Percentiles rank a stretch among this genome's conserved stretches.
Evolutionary conservation across 2,797 vertebrate species (phyloP).

Genomic region (Hippocampus kuda): DNA sequence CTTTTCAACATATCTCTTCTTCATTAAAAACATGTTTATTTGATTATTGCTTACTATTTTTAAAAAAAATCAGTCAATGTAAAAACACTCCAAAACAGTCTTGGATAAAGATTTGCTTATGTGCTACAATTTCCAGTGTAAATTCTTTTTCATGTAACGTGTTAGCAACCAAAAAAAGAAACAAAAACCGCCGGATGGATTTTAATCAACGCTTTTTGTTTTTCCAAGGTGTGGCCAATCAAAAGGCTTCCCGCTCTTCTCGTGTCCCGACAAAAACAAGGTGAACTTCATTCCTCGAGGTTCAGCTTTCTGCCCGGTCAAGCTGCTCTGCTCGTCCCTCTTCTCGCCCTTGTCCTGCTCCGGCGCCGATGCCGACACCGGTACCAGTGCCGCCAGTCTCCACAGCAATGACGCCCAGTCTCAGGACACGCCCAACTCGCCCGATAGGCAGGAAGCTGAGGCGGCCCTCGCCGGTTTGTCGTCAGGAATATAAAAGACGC

Average conservation of each 20-base stretch:
- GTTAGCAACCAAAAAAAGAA: no score
- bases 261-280: conserved; percentile 98
- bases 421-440: conserved; percentile 43
- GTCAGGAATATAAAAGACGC: conserved; percentile 45
- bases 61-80: no score
- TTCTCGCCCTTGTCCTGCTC: conserved; percentile 59
- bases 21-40: no score
- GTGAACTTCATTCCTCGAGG: conserved; percentile 95
- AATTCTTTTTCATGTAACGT: no score
- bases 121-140: no score
- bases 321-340: conserved; percentile 81
- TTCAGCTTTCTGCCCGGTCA: conserved; percentile 95
- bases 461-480: conserved; percentile 56
- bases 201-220: neutral
- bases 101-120: no score
- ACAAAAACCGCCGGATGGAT: no score
- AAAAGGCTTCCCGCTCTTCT: conserved; percentile 87
- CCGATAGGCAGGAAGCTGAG: conserved; percentile 38
- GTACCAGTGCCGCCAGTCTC: conserved; percentile 27
- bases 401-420: conserved; percentile 45
- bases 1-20: no score
- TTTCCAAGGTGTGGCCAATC: conserved; percentile 77
- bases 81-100: no score
- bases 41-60: no score
- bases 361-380: conserved; percentile 22